Evolutionary conservation across 2,888 invertebrate genomes (phyloP), one percentile per base, ranked within the genome.

Genomic region (Bombylius discolor): DNA sequence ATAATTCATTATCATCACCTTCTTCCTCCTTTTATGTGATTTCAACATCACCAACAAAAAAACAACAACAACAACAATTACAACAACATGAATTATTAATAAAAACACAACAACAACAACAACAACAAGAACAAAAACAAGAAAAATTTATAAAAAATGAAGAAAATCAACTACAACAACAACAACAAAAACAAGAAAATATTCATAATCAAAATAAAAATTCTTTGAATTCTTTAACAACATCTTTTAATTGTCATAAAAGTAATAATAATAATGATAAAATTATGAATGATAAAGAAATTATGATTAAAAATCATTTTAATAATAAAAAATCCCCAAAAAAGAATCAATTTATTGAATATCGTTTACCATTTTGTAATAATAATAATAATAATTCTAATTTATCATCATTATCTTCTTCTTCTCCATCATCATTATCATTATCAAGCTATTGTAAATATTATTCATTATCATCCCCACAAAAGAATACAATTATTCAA

Each of bases 1-100:
- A 64, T 23, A 23, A 23, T 23, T 23, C 3, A 23, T 23, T 3
- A 59, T 60, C 59, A 56, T 57, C 59, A 57, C 55, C 63, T 52
- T 61, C 64, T 11, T 36, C 34, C 56, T 62, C 63, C 59, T 64
- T 60, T 56, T 49, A 59, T 56, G 59, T 65, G 62, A 61, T 64
- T 47, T 65, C 63, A 54, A 56, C 55, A 48, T 53, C 56, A 48
- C 53, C 53, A 53, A 49, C 44, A 44, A 14, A 33, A 48, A 23
- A 53, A 53, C 60, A 62, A 59, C 56, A 54, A 54, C 59, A 56
- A 57, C 56, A 53, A 58, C 39, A 58, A 61, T 58, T 61, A 60
- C 61, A 64, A 60, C 64, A 59, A 49, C 60, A 59, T 47, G 52
- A 62, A 61, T 52, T 63, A 55, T 36, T 36, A 8, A 5, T 8